Percentiles rank a stretch among this genome's conserved stretches.
These are phyloP conservation scores for Spea bombifrons DNA, from an alignment of 2,113 vertebrate genomes.

Conservation along the genomic window DNA sequence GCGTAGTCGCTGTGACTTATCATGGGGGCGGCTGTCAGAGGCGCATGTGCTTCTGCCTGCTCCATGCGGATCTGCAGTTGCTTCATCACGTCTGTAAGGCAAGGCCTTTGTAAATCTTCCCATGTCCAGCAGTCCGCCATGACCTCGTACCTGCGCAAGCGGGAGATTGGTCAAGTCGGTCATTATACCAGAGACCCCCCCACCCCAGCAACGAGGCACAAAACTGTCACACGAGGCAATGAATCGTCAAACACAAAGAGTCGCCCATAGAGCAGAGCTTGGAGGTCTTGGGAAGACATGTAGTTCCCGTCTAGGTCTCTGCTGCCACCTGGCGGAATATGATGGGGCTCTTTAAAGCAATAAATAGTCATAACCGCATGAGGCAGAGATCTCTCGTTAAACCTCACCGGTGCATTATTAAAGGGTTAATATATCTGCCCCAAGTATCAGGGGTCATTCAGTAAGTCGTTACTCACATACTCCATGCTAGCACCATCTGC, in stretches of 20 bases:
- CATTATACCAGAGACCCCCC: too few relatives aligned
- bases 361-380: too few relatives aligned
- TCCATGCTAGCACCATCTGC: too few relatives aligned
- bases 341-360: too few relatives aligned
- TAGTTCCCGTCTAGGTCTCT: background rate
- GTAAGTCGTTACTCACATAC: too few relatives aligned
- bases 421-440: too few relatives aligned
- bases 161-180: background rate
- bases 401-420: too few relatives aligned
- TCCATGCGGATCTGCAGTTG: conserved; percentile 51
- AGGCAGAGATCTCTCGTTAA: too few relatives aligned
- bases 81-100: conserved; percentile 60
- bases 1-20: conserved; percentile 57
- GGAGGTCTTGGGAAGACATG: too few relatives aligned
- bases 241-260: background rate
- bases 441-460: too few relatives aligned
- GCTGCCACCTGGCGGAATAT: background rate
- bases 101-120: conserved; percentile 61
- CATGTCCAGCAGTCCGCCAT: conserved; percentile 71
- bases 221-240: background rate
- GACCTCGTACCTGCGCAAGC: conserved; percentile 59
- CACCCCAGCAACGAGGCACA: background rate
- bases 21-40: background rate
- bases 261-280: background rate
- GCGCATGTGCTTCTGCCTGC: background rate